Evolutionary conservation across 2,888 invertebrate species (phyloP), one percentile per base, ranked within the genome.

Genomic region (Pseudococcus longispinus): DNA sequence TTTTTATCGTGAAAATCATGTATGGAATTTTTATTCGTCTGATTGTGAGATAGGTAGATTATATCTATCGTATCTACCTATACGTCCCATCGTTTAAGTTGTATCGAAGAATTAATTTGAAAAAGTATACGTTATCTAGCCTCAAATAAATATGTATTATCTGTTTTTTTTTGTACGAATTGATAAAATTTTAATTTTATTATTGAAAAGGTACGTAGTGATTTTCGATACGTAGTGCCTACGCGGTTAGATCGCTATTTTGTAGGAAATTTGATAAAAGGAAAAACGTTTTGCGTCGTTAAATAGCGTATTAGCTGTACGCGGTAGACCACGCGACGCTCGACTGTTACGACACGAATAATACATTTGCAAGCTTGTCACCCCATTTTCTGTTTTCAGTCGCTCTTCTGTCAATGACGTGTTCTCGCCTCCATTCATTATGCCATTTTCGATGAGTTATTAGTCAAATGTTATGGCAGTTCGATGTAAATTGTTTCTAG

Each of bases 271-370:
- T 26, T 70, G 70, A 70, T 70, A 60, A 60, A 26, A 70, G 26
- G 29, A 29, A 15, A 18, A 70, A 70, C 29, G 26, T 29, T 29
- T 70, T 70, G 29, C 70, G 70, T 29, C 70, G 29, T 70, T 70
- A 13, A 29, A 70, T 70, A 29, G 70, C 60, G 18, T 29, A 70
- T 70, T 70, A 29, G 70, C 70, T 70, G 18, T 70, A 70, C 70
- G 29, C n/a, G 42, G 37, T 77, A 77, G 37, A 77, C 77, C 77
- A 77, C 23, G 37, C 37, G 37, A 42, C 42, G 29, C 42, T 77
- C 37, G n/a, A 77, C 77, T 77, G 32, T 77, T 77, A 77, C 74
- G 26, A 77, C 77, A 77, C 77, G 77, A 77, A 77, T 77, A 77
- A 77, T 77, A 77, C 77, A 77, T 77, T 77, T 77, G 77, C 77